phyloP scores from a whole-genome alignment of 2,113 vertebrate species.

The Acrocephalus kingi region DNA sequence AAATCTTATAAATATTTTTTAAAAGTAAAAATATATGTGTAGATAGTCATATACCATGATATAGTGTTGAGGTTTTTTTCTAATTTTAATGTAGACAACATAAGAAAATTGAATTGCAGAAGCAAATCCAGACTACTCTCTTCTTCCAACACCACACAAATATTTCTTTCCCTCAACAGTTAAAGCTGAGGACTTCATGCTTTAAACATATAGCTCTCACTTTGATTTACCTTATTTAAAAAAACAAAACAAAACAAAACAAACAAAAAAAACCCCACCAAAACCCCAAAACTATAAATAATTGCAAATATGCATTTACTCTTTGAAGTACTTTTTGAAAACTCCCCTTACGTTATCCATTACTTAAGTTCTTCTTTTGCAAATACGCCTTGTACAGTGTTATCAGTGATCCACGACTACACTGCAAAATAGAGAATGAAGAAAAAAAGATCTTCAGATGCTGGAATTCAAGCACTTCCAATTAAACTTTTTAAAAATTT shows the following conservation, averaged over 20 bases:
- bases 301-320: neutral
- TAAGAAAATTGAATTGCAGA: neutral
- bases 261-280: too few species aligned
- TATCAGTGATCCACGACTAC: neutral
- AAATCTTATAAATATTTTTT: neutral
- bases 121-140: neutral
- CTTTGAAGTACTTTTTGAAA: neutral
- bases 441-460: neutral
- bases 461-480: neutral
- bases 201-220: neutral
- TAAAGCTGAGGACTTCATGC: neutral
- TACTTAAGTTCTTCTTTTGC: neutral
- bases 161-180: neutral
- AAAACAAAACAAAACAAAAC: neutral
- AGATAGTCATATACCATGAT: neutral
- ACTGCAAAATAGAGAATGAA: neutral
- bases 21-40: neutral
- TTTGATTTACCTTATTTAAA: neutral
- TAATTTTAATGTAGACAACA: neutral
- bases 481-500: neutral
- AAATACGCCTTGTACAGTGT: neutral
- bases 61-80: fast-evolving
- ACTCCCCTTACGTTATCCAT: neutral
- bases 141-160: neutral
- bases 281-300: neutral